phyloP scores from a whole-genome alignment of 2,888 invertebrate species.

The Prosopocoilus inquinatus region DNA sequence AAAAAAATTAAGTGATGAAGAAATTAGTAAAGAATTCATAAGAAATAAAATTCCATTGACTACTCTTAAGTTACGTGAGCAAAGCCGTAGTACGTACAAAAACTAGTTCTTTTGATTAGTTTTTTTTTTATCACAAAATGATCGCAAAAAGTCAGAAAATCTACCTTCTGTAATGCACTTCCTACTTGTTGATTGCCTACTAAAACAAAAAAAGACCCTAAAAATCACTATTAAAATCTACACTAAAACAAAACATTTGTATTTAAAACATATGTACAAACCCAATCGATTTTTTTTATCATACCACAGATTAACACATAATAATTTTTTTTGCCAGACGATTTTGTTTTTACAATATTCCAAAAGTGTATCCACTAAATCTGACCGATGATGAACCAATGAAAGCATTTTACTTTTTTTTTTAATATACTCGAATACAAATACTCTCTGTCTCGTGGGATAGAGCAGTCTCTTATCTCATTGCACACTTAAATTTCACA shows the following conservation, averaged over 20 bases:
- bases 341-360: too few species aligned
- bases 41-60: too few species aligned
- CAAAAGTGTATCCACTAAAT: not conserved
- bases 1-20: too few species aligned
- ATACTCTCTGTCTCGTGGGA: slow-evolving; percentile 11
- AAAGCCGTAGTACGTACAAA: too few species aligned
- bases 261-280: slow-evolving; percentile 15
- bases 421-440: slow-evolving; percentile 22
- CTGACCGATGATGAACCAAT: not conserved
- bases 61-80: too few species aligned
- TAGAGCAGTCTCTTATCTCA: slow-evolving; percentile 26
- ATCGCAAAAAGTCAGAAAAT: not conserved
- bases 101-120: too few species aligned
- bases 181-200: not conserved
- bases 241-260: slow-evolving; percentile 8
- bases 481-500: slow-evolving; percentile 27
- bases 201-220: slow-evolving; percentile 6
- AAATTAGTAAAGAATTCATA: too few species aligned
- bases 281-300: slow-evolving; percentile 6
- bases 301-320: slow-evolving; percentile 13
- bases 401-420: not conserved
- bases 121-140: too few species aligned
- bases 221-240: slow-evolving; percentile 9
- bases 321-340: too few species aligned
- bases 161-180: slow-evolving; percentile 6